Conservation (phyloP, 2,797 vertebrate genomes). For the Ctenosaura bakeri region DNA sequence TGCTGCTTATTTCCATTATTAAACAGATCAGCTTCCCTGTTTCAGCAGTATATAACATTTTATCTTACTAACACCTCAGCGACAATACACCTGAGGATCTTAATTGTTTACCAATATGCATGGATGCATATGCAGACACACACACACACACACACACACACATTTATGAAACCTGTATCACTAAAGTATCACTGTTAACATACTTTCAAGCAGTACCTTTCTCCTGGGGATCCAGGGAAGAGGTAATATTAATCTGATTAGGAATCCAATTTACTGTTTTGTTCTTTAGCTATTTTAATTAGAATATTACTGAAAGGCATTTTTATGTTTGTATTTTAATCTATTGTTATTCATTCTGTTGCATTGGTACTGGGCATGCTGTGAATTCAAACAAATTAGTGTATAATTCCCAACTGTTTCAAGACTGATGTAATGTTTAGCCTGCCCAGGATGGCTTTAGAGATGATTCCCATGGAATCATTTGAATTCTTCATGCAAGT, state of each 20-base stretch:
- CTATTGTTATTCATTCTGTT: slow-evolving; percentile 7
- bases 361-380: neutral
- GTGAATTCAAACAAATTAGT: slow-evolving; percentile 31
- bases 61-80: neutral
- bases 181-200: neutral
- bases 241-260: neutral
- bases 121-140: too few species aligned
- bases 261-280: neutral
- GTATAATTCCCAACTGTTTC: slow-evolving; percentile 25
- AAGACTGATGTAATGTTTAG: slow-evolving; percentile 22
- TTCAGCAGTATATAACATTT: neutral
- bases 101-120: neutral
- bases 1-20: neutral
- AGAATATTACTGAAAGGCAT: neutral
- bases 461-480: slow-evolving; percentile 20
- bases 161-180: neutral
- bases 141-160: too few species aligned
- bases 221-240: neutral
- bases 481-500: slow-evolving; percentile 9
- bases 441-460: neutral
- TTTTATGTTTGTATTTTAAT: slow-evolving; percentile 11
- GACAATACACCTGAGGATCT: neutral
- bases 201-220: neutral
- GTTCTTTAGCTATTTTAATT: neutral
- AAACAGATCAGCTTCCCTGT: neutral